These are phyloP conservation scores for Habroteleia sp. DNA, from an alignment of 2,888 invertebrate genomes.

Conservation along the genomic window DNA sequence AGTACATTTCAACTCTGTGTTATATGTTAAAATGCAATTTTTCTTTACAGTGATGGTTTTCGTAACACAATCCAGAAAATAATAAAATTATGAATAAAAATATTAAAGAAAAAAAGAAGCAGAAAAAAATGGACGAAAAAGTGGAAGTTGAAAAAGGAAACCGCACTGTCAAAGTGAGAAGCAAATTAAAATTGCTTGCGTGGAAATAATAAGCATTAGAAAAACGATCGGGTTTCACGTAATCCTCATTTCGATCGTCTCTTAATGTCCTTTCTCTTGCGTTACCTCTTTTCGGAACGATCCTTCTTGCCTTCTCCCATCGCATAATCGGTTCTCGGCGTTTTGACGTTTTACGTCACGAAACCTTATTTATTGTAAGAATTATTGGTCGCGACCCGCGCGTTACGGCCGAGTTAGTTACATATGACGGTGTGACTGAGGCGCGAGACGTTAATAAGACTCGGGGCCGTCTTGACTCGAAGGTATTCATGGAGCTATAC, in stretches of 20 bases:
- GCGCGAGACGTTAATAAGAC: constrained; percentile 75
- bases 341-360: constrained; percentile 50
- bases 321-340: constrained; percentile 72
- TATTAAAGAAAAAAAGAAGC: too few species aligned
- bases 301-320: constrained; percentile 78
- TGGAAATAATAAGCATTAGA: constrained; percentile 11
- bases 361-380: constrained; percentile 15
- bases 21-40: too few species aligned
- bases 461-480: constrained; percentile 63
- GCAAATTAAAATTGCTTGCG: constrained; percentile 10
- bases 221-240: constrained; percentile 33
- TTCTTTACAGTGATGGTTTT: too few species aligned
- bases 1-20: too few species aligned
- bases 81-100: too few species aligned
- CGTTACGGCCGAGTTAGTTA: constrained; percentile 46
- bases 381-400: constrained; percentile 49
- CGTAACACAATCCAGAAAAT: too few species aligned
- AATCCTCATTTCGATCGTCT: constrained; percentile 33
- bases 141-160: too few species aligned
- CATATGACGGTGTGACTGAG: constrained; percentile 72
- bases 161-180: constrained; percentile 7
- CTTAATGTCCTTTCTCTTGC: constrained; percentile 9
- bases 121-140: too few species aligned
- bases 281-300: constrained; percentile 76
- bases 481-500: constrained; percentile 20